Evolutionary conservation across 2,888 invertebrate species (phyloP), one percentile per base, ranked within the genome.

Genomic region (Phengaris alcon): DNA sequence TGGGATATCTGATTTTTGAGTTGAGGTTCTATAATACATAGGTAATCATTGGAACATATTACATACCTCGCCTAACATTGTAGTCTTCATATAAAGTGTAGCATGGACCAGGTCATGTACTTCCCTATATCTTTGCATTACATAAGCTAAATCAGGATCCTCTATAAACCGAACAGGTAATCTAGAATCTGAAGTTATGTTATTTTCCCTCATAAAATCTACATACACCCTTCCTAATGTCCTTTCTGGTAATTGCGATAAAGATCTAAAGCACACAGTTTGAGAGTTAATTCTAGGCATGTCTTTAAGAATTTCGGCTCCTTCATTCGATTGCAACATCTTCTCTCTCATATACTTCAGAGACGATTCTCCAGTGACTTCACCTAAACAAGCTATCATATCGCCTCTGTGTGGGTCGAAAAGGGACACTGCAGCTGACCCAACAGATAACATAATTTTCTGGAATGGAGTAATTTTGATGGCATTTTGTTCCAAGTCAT

Each of bases 41-140:
- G 35, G 35, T 35, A 35, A 35, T 35, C 35, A 35, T 35, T 35
- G 35, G 35, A 35, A 35, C 35, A n/a, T 35, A 35, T 35, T 35
- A 78, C 82, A 86, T 93, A 94, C 96, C 95, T 94, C 95, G 77
- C 96, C 96, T 55, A 98, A 91, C 97, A 98, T 98, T 82, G 97
- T 97, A 12, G 98, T 99, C 57, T 97, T 98, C 98, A 99, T 99
- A 80, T 96, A 96, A 64, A 99, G 94, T 22, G 97, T 94, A 0
- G 98, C 96, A 90, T 99, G 99, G 76, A 97, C 95, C 79, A 99
- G 94, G 93, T 99, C 99, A 88, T 99, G 99, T 9, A 97, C 97
- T 93, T 99, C 99, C 79, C 99, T 95, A 87, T 99, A 99, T 75
- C 99, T 94, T 88, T 98, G 98, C 97, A 99, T 98, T 70, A 99